A percentile compares a stretch with the other conserved stretches of the same genome.
phyloP scores from a whole-genome alignment of 2,113 vertebrate species.

The Eurystomus gularis region DNA sequence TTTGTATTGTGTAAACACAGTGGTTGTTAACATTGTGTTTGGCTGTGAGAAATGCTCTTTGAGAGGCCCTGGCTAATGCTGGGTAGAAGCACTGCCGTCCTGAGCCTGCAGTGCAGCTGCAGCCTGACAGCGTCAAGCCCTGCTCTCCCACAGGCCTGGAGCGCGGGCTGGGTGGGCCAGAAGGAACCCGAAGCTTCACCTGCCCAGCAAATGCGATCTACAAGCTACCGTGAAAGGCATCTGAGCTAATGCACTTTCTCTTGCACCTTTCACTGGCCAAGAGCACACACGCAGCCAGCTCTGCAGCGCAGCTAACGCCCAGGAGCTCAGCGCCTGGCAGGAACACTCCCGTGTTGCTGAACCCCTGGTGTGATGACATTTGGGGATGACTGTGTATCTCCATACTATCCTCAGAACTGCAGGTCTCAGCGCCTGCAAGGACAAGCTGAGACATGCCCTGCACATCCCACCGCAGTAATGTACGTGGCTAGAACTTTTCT shows the following conservation, averaged over 20 bases:
- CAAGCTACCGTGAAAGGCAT: accelerated
- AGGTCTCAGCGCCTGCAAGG: neutral
- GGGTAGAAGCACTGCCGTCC: accelerated
- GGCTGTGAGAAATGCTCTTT: neutral
- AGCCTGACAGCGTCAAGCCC: neutral
- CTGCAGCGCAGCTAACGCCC: neutral
- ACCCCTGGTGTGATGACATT: neutral
- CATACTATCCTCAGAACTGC: neutral
- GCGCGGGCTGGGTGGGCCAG: neutral
- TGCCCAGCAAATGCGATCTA: neutral
- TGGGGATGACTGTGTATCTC: neutral
- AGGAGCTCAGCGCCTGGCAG: neutral
- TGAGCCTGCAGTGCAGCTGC: neutral
- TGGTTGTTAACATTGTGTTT: neutral
- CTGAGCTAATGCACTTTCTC: accelerated
- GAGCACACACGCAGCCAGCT: accelerated
- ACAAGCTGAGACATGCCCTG: neutral
- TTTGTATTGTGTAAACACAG: neutral
- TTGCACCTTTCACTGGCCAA: neutral
- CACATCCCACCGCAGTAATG: neutral
- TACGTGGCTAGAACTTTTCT: neutral
- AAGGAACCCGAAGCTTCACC: neutral
- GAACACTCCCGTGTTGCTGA: neutral
- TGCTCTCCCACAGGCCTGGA: neutral
- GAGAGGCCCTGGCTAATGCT: neutral